A percentile compares a stretch with the other conserved stretches of the same genome.
These are phyloP conservation scores for Eupleurogrammus muticus DNA, from an alignment of 2,797 vertebrate genomes.

Conservation along the genomic window DNA sequence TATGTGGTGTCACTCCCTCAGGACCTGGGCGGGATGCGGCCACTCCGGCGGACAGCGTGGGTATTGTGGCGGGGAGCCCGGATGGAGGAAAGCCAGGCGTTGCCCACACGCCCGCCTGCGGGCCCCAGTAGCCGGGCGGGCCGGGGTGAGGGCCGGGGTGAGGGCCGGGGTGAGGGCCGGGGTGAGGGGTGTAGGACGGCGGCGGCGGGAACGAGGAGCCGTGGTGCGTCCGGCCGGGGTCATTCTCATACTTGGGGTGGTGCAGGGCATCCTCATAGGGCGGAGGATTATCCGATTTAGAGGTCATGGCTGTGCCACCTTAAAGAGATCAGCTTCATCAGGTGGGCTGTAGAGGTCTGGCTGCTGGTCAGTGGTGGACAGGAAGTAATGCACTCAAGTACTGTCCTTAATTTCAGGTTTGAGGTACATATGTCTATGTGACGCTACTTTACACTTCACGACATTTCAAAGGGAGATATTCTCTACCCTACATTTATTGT, in stretches of 20 bases:
- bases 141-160: slow-evolving; percentile 54
- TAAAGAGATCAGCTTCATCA: slow-evolving; percentile 7
- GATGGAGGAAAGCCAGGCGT: slow-evolving; percentile 65
- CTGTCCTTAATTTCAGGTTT: too few species aligned
- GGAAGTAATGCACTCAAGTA: too few species aligned
- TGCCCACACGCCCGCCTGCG: slow-evolving; percentile 62
- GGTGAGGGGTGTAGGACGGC: slow-evolving; percentile 73
- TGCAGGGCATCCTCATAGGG: slow-evolving; percentile 88
- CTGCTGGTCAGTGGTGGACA: not conserved
- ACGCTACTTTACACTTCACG: too few species aligned
- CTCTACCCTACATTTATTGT: too few species aligned
- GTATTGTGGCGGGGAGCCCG: slow-evolving; percentile 64
- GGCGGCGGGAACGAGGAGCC: slow-evolving; percentile 61
- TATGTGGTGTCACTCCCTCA: slow-evolving; percentile 17
- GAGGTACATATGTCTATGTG: too few species aligned
- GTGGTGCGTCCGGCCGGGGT: slow-evolving; percentile 62
- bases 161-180: slow-evolving; percentile 52
- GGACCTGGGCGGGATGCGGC: slow-evolving; percentile 65
- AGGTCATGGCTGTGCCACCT: slow-evolving; percentile 75
- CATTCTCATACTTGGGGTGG: slow-evolving; percentile 69
- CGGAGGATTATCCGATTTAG: slow-evolving; percentile 86
- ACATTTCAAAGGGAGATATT: too few species aligned
- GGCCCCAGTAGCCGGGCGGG: slow-evolving; percentile 68
- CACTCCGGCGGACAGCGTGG: slow-evolving; percentile 73
- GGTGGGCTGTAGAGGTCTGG: not conserved